Evolutionary conservation across 2,888 invertebrate genomes (phyloP).

Genomic region (Melinaea menophilus): DNA sequence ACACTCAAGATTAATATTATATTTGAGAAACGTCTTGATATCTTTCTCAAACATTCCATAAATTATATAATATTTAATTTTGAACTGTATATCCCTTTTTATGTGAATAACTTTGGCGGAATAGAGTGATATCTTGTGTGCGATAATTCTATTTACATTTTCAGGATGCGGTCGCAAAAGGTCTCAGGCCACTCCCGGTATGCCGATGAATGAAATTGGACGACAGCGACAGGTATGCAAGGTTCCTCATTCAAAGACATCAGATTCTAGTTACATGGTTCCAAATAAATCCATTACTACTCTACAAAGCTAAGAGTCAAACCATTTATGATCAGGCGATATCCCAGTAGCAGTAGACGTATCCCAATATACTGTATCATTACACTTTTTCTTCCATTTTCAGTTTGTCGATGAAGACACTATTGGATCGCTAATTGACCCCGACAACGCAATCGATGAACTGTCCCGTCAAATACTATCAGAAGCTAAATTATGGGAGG

Average conservation of each 20-base stretch:
- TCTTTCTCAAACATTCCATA: no score
- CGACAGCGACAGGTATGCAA: constrained; percentile 59
- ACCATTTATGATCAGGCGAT: no score
- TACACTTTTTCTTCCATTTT: neutral
- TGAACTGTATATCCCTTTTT: no score
- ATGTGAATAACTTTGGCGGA: no score
- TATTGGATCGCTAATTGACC: constrained; percentile 81
- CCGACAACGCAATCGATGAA: constrained; percentile 84
- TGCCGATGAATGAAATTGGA: constrained; percentile 64
- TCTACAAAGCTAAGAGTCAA: no score
- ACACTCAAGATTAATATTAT: constrained; percentile 11
- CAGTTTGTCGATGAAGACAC: constrained; percentile 73
- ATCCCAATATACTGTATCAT: neutral
- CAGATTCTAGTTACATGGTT: no score
- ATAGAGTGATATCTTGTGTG: neutral
- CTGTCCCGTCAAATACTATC: constrained; percentile 87
- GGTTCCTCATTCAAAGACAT: no score
- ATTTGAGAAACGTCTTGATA: neutral
- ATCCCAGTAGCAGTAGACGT: no score
- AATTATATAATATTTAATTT: no score
- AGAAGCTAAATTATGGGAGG: constrained; percentile 87
- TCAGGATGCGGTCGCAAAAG: constrained; percentile 87
- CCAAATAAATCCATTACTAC: no score
- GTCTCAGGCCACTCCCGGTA: constrained; percentile 69
- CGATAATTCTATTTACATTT: constrained; percentile 24